These are phyloP conservation scores for Acanthurus leucopareius DNA, from an alignment of 2,797 vertebrate genomes.

Conservation along the genomic window DNA sequence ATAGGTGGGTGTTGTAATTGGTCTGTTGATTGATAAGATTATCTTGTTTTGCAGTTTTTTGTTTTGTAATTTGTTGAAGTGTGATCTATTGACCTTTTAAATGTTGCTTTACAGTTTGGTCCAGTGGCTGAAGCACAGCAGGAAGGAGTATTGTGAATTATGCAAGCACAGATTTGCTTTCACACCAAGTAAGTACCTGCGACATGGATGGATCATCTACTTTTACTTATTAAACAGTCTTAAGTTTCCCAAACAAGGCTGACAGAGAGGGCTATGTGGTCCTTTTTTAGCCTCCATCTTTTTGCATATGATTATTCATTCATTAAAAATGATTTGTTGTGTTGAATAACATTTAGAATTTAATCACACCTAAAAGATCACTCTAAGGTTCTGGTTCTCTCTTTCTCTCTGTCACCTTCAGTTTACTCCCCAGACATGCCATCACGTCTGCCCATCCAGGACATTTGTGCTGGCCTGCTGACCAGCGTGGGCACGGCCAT, in stretches of 20 bases:
- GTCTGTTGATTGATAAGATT: background rate
- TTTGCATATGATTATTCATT: background rate
- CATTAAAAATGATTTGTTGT: conserved; percentile 3
- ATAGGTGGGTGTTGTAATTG: background rate
- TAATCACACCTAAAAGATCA: background rate
- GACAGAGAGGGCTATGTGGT: background rate
- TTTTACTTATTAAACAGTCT: conserved; percentile 23
- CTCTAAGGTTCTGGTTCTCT: conserved; percentile 13
- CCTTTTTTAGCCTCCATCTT: background rate
- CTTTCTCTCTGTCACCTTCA: conserved; percentile 58
- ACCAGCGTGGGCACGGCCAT: conserved; percentile 99
- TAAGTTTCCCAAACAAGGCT: conserved; percentile 4
- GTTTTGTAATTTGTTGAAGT: background rate
- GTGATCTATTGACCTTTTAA: conserved; percentile 12
- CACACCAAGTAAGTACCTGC: conserved; percentile 96
- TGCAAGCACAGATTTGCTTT: conserved; percentile 99
- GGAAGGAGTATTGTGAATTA: conserved; percentile 99
- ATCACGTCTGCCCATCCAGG: conserved; percentile 97
- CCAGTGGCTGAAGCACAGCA: conserved; percentile 99
- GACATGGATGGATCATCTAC: conserved; percentile 26
- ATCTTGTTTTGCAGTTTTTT: background rate
- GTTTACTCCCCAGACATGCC: conserved; percentile 99
- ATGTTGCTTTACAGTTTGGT: conserved; percentile 92
- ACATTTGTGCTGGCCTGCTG: conserved; percentile 98
- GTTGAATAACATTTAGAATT: background rate